Base-by-base conservation (phyloP, 2,113 vertebrate genomes). In the Petromus typicus region DNA sequence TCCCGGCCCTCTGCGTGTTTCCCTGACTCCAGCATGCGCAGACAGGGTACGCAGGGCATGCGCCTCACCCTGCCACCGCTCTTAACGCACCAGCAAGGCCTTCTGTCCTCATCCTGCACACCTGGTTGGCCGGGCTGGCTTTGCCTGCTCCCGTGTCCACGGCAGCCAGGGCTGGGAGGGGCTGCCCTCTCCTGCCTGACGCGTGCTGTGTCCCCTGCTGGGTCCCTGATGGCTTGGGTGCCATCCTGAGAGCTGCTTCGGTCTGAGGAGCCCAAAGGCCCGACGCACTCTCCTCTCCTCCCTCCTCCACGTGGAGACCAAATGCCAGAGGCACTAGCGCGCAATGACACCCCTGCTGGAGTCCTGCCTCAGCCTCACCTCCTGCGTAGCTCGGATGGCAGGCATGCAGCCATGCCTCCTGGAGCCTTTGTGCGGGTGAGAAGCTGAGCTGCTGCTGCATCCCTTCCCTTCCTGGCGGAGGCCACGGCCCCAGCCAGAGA, bases 91-190 rank as follows among this genome's bases (percentile, higher is more conserved):
- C 71, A 73, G 69, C 40, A 73, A 37, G 69, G 40, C 22, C 37
- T 73, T 73, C n/a, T 43, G 40, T 30, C 45, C 34, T 32, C 3
- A 6, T 16, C 3, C 11, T 7, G 0, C 22, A 17, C 51, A 30
- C 48, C 13, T 3, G 13, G 25, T 23, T 54, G 11, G 32, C 63
- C 2, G 25, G 9, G 0, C 82, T 76, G 61, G 54, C 7, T 48
- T 73, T 80, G 17, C n/a, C 16, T n/a, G 45, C n/a, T 73, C 64
- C 0, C 0, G 37, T 3, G 43, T 30, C 63, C 2, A 5, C 45
- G 37, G 3, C 0, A 12, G 61, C 20, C 40, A 4, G 30, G 30
- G 16, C 17, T 3, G 4, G 30, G 67, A 17, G 14, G 13, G 7
- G n/a, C 59, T 20, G n/a, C 56, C 34, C 32, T 56, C 51, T 23